Evolutionary conservation across 2,888 invertebrate genomes (phyloP), one percentile per base, ranked within the genome.

Genomic region (Andrena haemorrhoa): DNA sequence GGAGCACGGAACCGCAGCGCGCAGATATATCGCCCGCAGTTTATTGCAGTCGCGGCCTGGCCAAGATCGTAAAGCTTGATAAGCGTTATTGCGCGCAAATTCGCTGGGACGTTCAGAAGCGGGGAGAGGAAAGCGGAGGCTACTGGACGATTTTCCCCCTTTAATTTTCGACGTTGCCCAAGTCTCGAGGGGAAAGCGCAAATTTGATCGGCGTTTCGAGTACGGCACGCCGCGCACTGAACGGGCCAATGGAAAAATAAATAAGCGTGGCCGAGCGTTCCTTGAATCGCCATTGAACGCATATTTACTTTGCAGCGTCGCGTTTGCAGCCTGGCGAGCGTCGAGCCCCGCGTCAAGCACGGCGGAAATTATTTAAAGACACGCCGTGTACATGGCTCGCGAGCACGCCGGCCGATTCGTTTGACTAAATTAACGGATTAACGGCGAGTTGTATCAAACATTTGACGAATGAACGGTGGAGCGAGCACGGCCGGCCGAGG

Each of bases 301-400:
- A 23, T 82, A 80, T 84, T 84, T 86, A 76, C 75, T 70, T 76
- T 68, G 70, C 35, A 74, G 58, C 70, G 66, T 69, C 58, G 65
- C 53, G 51, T 41, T 33, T 2, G 70, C 23, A 1, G 51, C 29
- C 29, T 35, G 2, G 31, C 29, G 20, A 51, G 23, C 33, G 29
- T 70, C 51, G 63, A 47, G 23, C 35, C 61, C 20, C 23, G 20
- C 20, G 29, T 31, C 51, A 2, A 2, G 1, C 33, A 61, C 26
- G 1, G 7, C 6, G 12, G 33, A 53, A 74, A 82, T 68, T 75
- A 63, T 75, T 79, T 68, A 56, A 70, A 68, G 20, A 41, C 33
- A 23, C n/a, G 2, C 23, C 6, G 53, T 10, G 26, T 31, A 16
- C 33, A 56, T 26, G 66, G 31, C 31, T 31, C 20, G 51, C 51